A percentile compares a stretch with the other conserved stretches of the same genome.
These are phyloP conservation scores for Harpegnathos saltator DNA, from an alignment of 1,140 invertebrate genomes.

Conservation along the genomic window DNA sequence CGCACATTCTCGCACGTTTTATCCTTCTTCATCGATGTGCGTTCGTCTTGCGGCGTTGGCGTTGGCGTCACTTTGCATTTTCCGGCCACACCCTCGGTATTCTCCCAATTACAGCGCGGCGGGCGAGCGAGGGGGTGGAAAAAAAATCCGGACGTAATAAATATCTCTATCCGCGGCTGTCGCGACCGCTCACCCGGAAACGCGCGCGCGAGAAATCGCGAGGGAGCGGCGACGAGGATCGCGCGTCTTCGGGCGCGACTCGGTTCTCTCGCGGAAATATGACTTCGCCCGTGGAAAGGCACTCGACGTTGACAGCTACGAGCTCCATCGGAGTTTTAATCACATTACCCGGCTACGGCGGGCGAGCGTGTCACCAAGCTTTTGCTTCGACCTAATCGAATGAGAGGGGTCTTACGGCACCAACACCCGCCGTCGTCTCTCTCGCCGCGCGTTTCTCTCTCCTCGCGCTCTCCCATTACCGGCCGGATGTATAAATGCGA, in stretches of 20 bases:
- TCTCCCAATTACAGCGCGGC: too few species aligned
- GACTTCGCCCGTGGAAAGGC: slow-evolving; percentile 41
- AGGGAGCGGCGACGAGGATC: not conserved
- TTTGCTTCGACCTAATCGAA: slow-evolving; percentile 72
- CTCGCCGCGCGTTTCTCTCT: not conserved
- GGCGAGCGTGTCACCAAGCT: slow-evolving; percentile 70
- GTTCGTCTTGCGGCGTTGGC: too few species aligned
- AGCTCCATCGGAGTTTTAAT: slow-evolving; percentile 73
- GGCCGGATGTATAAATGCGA: slow-evolving; percentile 58
- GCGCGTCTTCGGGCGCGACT: not conserved
- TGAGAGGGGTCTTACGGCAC: slow-evolving; percentile 65
- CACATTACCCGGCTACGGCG: slow-evolving; percentile 66
- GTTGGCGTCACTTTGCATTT: too few species aligned
- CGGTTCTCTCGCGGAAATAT: slow-evolving; percentile 43
- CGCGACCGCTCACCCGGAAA: not conserved
- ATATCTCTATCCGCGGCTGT: not conserved
- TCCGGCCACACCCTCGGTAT: too few species aligned
- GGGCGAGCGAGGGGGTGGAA: too few species aligned
- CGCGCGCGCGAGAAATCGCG: slow-evolving; percentile 5
- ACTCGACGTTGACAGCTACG: slow-evolving; percentile 67
- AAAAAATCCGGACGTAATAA: not conserved
- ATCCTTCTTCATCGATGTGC: too few species aligned
- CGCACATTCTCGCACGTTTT: too few species aligned
- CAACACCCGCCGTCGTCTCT: slow-evolving; percentile 16
- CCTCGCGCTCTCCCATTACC: slow-evolving; percentile 32